phyloP scores from a whole-genome alignment of 2,888 invertebrate genomes.

The Cantharis rufa region DNA sequence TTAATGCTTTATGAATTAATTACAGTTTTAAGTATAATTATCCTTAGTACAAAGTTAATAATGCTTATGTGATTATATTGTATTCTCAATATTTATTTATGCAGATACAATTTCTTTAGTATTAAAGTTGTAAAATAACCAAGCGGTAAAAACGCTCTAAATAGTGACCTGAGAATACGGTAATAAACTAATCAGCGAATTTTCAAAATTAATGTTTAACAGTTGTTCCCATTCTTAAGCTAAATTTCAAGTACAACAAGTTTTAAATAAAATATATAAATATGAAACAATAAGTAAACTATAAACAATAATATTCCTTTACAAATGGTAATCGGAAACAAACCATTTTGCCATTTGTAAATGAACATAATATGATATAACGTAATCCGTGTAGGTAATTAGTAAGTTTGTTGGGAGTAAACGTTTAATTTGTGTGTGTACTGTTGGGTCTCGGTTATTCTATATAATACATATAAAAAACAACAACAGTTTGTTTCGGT shows the following conservation, averaged over 20 bases:
- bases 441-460: neutral
- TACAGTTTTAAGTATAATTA: slow-evolving; percentile 5
- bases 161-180: slow-evolving; percentile 7
- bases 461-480: neutral
- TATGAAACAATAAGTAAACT: slow-evolving; percentile 28
- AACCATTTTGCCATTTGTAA: neutral
- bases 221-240: slow-evolving; percentile 28
- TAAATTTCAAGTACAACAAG: slow-evolving; percentile 19
- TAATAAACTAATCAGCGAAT: neutral
- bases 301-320: slow-evolving; percentile 4
- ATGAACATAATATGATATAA: neutral
- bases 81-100: slow-evolving; percentile 19
- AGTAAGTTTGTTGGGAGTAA: neutral
- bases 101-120: neutral
- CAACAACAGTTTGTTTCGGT: neutral
- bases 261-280: slow-evolving; percentile 27
- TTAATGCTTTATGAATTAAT: slow-evolving; percentile 7
- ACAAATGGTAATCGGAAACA: neutral
- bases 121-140: neutral
- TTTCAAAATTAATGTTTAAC: slow-evolving; percentile 14
- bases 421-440: neutral
- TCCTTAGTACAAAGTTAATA: slow-evolving; percentile 9
- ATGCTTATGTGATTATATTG: slow-evolving; percentile 16
- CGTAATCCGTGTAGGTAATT: neutral
- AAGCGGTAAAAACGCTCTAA: neutral